Base-by-base conservation (phyloP, 2,888 invertebrate genomes). In the Lasius platythorax region DNA sequence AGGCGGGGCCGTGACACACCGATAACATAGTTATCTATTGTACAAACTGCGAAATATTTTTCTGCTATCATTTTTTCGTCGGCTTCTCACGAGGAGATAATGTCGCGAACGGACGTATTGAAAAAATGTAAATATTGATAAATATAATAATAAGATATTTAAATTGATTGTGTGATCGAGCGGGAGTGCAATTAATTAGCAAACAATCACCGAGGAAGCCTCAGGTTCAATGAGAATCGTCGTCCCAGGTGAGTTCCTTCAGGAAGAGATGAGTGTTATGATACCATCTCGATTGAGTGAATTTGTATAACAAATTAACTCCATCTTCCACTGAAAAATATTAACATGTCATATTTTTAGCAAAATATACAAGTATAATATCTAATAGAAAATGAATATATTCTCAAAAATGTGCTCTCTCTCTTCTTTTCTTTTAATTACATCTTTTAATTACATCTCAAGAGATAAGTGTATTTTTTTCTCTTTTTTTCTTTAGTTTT, bases 11-110 rank as follows among this genome's bases (percentile, higher is more conserved):
- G n/a, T 8, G 18, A 66, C 64, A 66, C 64, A 53, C 33, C 15
- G 75, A 76, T 76, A 76, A 76, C 53, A 76, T 28, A 53, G n/a
- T 53, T 76, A 76, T 76, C 75, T 33, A 15, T 63, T 28, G 37
- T 40, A 8, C n/a, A 53, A 12, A 30, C 75, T 18, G 5, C 18
- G 37, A 11, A 66, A 64, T 23, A 23, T 18, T 76, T 40, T 66
- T 53, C 53, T 9, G 23, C 37, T 18, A 18, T n/a, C 23, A 66
- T n/a, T 66, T 76, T 75, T 56, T 66, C 28, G 2, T 40, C 76
- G 28, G 23, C 23, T 23, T 23, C 37, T 12, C 18, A 50, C 66
- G 53, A 66, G 28, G 12, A 18, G 28, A 37, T 50, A 18, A 37
- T 50, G 28, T 66, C 33, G 12, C 18, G 37, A 64, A 64, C 28